Percentiles rank a stretch among this genome's conserved stretches.
Evolutionary conservation across 2,113 vertebrate species (phyloP).

Genomic region (Takifugu flavidus): DNA sequence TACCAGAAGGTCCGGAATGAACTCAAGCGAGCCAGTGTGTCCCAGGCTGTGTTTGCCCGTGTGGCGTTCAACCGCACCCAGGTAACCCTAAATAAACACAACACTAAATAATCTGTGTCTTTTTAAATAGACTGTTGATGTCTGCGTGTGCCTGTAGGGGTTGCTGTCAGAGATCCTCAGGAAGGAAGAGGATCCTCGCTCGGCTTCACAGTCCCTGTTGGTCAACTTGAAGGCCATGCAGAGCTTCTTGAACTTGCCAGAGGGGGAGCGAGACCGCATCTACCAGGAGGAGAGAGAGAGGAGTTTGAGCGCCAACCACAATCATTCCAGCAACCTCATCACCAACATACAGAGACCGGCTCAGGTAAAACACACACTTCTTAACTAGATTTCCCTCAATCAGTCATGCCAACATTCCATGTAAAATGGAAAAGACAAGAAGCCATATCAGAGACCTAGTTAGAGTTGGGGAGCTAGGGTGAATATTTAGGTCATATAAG

Average conservation of each 20-base stretch:
- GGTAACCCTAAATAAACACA: conserved; percentile 67
- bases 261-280: conserved; percentile 91
- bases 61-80: conserved; percentile 98
- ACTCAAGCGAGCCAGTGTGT: conserved; percentile 95
- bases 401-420: background rate
- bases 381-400: background rate
- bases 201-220: conserved; percentile 93
- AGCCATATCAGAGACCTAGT: too few species aligned
- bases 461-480: background rate
- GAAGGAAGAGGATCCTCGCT: conserved; percentile 95
- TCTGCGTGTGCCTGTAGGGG: conserved; percentile 70
- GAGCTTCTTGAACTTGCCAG: conserved; percentile 95
- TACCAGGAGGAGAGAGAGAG: conserved; percentile 94
- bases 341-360: conserved; percentile 58
- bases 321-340: conserved; percentile 79
- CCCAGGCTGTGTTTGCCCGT: conserved; percentile 95
- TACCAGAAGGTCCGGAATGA: conserved; percentile 98
- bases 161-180: conserved; percentile 95
- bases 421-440: too few species aligned
- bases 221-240: conserved; percentile 99
- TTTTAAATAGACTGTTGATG: too few species aligned
- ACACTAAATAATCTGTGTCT: too few species aligned
- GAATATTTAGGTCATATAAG: background rate
- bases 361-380: conserved; percentile 71
- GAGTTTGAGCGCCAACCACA: conserved; percentile 84